Evolutionary conservation across 2,113 vertebrate species (phyloP).

Genomic region (Phalacrocorax carbo): DNA sequence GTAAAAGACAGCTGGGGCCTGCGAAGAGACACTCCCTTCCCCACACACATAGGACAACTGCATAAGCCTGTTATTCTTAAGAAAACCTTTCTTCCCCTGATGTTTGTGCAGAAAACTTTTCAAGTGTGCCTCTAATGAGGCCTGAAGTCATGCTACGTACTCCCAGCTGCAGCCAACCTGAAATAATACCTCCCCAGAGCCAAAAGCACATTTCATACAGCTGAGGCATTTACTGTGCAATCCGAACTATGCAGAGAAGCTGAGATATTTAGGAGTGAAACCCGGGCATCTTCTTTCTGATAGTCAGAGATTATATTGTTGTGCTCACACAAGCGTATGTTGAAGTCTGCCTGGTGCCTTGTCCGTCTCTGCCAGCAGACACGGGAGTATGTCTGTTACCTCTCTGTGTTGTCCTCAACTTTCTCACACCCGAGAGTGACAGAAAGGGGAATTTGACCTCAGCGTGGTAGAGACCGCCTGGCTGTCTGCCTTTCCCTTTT

Average conservation of each 20-base stretch:
- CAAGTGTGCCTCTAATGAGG: constrained; percentile 36
- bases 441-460: constrained; percentile 55
- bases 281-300: background rate
- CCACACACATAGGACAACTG: background rate
- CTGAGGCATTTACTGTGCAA: constrained; percentile 39
- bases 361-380: background rate
- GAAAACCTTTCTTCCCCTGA: background rate
- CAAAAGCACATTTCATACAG: constrained; percentile 4
- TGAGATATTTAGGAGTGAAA: constrained; percentile 30
- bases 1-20: background rate
- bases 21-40: background rate
- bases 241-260: constrained; percentile 27
- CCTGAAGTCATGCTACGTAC: constrained; percentile 11
- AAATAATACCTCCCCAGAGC: constrained; percentile 48
- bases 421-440: background rate
- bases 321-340: background rate
- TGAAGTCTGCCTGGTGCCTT: constrained; percentile 11
- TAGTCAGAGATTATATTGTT: background rate
- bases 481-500: constrained; percentile 65
- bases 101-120: constrained; percentile 31
- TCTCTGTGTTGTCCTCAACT: background rate
- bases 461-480: constrained; percentile 18
- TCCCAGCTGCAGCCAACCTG: constrained; percentile 47
- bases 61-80: constrained; percentile 1
- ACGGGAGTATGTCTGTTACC: background rate